Evolutionary conservation across 1,140 invertebrate genomes (phyloP).

Genomic region (Chymomyza costata): DNA sequence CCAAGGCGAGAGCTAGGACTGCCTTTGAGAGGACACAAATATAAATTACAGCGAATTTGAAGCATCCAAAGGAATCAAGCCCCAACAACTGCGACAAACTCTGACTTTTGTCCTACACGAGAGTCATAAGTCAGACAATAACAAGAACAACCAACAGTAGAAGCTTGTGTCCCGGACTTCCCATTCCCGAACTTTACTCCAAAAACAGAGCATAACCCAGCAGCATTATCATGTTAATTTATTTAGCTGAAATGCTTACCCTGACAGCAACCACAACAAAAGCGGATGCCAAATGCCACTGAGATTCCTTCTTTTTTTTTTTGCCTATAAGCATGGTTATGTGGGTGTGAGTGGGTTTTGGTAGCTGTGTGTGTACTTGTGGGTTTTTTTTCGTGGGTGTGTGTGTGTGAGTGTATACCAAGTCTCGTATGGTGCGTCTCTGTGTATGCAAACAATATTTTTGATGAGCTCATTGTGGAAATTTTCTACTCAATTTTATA

Average conservation of each 20-base stretch:
- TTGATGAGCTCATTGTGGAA: conserved; percentile 69
- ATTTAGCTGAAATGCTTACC: conserved; percentile 46
- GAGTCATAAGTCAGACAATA: background rate
- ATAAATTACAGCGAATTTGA: conserved; percentile 36
- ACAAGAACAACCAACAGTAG: conserved; percentile 21
- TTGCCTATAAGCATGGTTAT: background rate
- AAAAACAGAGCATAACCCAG: conserved; percentile 11
- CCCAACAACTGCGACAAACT: too few relatives aligned
- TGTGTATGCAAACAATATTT: conserved; percentile 36
- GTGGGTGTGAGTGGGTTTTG: background rate
- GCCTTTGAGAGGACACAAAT: conserved; percentile 22
- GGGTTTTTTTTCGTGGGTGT: background rate
- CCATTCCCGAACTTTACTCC: conserved; percentile 1
- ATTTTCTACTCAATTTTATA: conserved; percentile 40
- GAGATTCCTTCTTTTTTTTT: conserved; percentile 53
- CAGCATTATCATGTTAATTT: conserved; percentile 57
- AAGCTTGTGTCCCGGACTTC: conserved; percentile 24
- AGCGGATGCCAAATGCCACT: conserved; percentile 1
- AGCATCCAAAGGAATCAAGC: conserved; percentile 30
- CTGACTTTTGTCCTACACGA: too few relatives aligned
- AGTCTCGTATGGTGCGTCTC: conserved; percentile 28
- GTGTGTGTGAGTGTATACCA: too few relatives aligned
- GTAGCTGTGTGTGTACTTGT: background rate
- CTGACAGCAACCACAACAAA: too few relatives aligned
- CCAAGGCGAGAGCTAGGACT: conserved; percentile 2